Percentiles rank a stretch among this genome's conserved stretches.
Conservation (phyloP, 2,888 invertebrate genomes). For the Deilephila elpenor region DNA sequence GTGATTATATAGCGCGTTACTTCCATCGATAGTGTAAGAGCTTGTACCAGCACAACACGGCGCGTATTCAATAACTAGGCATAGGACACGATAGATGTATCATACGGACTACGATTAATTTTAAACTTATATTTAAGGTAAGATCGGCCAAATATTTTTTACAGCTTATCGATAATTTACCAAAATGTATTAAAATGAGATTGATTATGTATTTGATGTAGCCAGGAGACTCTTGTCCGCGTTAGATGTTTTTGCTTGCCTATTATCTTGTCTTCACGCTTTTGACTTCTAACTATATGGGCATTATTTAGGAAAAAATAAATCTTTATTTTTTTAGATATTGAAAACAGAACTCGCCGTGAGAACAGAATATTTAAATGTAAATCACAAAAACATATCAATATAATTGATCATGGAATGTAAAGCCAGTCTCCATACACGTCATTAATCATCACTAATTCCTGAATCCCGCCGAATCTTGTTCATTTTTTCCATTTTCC, state of each 20-base stretch:
- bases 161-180: slow-evolving; percentile 50
- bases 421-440: too few relatives aligned
- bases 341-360: too few relatives aligned
- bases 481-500: neutral
- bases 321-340: too few relatives aligned
- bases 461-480: slow-evolving; percentile 4
- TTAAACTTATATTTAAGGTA: slow-evolving; percentile 50
- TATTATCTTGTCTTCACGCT: slow-evolving; percentile 7
- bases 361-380: too few relatives aligned
- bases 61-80: slow-evolving; percentile 6
- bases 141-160: slow-evolving; percentile 65
- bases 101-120: slow-evolving; percentile 33
- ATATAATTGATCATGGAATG: neutral
- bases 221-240: neutral
- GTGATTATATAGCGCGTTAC: neutral
- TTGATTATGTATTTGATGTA: slow-evolving; percentile 33
- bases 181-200: slow-evolving; percentile 66
- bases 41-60: neutral
- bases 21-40: neutral
- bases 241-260: slow-evolving; percentile 5
- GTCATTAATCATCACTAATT: neutral
- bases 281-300: neutral
- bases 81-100: slow-evolving; percentile 15
- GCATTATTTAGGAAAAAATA: too few relatives aligned
- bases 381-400: neutral